Evolutionary conservation across 2,888 invertebrate species (phyloP).

Genomic region (Zygaena filipendulae): DNA sequence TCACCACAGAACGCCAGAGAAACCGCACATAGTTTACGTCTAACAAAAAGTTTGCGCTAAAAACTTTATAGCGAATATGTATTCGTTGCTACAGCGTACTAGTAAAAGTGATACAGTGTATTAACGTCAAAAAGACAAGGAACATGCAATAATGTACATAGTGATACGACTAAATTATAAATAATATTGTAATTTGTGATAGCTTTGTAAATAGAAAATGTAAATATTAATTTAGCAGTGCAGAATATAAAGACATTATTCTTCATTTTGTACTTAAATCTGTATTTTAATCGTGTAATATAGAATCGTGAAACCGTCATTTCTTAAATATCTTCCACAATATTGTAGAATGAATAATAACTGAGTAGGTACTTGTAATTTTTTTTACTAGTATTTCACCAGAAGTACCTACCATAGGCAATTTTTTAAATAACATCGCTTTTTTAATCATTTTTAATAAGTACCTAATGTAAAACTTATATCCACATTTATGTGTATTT

Average conservation of each 20-base stretch:
- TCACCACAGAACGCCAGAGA: constrained; percentile 62
- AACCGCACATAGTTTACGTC: constrained; percentile 71
- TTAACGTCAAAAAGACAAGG: constrained; percentile 36
- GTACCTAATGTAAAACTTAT: not conserved
- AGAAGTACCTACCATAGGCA: too few relatives aligned
- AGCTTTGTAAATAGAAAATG: constrained; percentile 63
- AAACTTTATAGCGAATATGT: constrained; percentile 46
- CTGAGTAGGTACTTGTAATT: too few relatives aligned
- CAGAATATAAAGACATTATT: constrained; percentile 43
- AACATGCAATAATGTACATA: constrained; percentile 66
- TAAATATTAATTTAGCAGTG: constrained; percentile 37
- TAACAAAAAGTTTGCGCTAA: constrained; percentile 59
- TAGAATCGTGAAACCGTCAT: too few relatives aligned
- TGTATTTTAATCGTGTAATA: constrained; percentile 36
- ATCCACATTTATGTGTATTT: not conserved
- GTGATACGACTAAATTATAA: constrained; percentile 58
- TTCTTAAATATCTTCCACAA: not conserved
- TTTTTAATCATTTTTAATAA: not conserved
- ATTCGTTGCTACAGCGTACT: constrained; percentile 40
- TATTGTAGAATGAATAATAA: too few relatives aligned
- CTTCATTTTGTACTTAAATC: constrained; percentile 58
- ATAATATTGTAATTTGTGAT: constrained; percentile 57
- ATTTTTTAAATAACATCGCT: not conserved
- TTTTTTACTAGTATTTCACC: too few relatives aligned
- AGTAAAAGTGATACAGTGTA: constrained; percentile 25